A percentile compares a stretch with the other conserved stretches of the same genome.
These are phyloP conservation scores for Papilio xuthus DNA, from an alignment of 1,140 invertebrate genomes.

Conservation along the genomic window DNA sequence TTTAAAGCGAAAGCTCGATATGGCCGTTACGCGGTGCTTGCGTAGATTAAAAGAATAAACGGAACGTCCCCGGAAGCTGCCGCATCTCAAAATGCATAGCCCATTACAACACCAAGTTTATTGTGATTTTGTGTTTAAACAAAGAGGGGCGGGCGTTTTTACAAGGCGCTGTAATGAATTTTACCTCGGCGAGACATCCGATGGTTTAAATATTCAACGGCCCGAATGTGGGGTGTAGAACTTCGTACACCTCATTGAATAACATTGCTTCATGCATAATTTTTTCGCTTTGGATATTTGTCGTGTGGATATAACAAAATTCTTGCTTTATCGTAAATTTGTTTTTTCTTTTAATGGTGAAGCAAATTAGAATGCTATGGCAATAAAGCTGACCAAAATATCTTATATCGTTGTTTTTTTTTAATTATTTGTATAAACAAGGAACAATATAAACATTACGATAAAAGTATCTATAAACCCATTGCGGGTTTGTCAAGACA, in stretches of 20 bases:
- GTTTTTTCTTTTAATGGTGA: not conserved
- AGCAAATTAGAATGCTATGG: not conserved
- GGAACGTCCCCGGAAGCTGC: slow-evolving; percentile 50
- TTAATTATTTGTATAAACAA: too few species aligned
- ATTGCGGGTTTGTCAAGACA: too few species aligned
- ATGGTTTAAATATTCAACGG: slow-evolving; percentile 68
- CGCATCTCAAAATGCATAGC: slow-evolving; percentile 69
- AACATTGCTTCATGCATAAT: slow-evolving; percentile 77
- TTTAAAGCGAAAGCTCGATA: slow-evolving; percentile 11
- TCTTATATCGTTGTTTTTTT: too few species aligned
- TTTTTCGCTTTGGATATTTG: slow-evolving; percentile 62
- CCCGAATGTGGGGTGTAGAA: slow-evolving; percentile 61
- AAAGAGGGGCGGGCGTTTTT: slow-evolving; percentile 73
- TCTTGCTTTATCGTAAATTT: slow-evolving; percentile 18
- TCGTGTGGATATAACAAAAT: slow-evolving; percentile 43
- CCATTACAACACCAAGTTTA: slow-evolving; percentile 72
- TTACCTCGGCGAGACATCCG: slow-evolving; percentile 67
- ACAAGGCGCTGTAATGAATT: slow-evolving; percentile 72
- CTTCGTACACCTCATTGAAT: slow-evolving; percentile 76
- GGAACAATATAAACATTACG: too few species aligned
- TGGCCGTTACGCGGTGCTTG: slow-evolving; percentile 38
- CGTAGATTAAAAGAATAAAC: slow-evolving; percentile 66
- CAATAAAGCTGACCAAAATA: not conserved
- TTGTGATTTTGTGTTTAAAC: slow-evolving; percentile 78
- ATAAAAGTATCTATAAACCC: too few species aligned